Evolutionary conservation across 2,797 vertebrate genomes (phyloP).

Genomic region (Menidia menidia): DNA sequence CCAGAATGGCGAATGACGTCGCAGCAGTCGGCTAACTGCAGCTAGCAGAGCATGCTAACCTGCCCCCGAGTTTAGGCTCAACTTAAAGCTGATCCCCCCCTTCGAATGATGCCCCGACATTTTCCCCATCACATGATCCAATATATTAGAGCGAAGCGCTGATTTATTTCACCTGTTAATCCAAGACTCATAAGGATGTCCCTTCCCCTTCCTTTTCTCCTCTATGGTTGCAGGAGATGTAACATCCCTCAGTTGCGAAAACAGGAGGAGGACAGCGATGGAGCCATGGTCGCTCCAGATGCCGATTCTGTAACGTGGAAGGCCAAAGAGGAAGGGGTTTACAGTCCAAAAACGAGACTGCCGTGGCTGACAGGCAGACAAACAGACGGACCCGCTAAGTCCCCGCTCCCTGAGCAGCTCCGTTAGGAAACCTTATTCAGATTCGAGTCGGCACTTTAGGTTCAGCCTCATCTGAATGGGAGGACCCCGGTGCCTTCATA

Average conservation of each 20-base stretch:
- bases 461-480: too few species aligned
- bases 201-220: conserved; percentile 51
- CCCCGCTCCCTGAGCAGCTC: too few species aligned
- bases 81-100: conserved; percentile 18
- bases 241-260: conserved; percentile 60
- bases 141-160: background rate
- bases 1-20: conserved; percentile 65
- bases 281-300: conserved; percentile 68
- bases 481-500: too few species aligned
- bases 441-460: too few species aligned
- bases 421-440: too few species aligned
- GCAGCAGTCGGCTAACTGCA: conserved; percentile 52
- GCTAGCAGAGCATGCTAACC: conserved; percentile 64
- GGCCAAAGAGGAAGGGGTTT: conserved; percentile 2
- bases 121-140: background rate
- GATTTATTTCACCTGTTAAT: conserved; percentile 68
- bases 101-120: background rate
- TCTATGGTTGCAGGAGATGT: conserved; percentile 66
- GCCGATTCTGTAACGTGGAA: conserved; percentile 49
- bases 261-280: conserved; percentile 64
- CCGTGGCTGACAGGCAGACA: too few species aligned
- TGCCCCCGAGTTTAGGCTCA: conserved; percentile 46
- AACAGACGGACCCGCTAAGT: too few species aligned
- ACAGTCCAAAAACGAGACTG: too few species aligned
- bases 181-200: conserved; percentile 64